A percentile compares a stretch with the other conserved stretches of the same genome.
Evolutionary conservation across 1,140 invertebrate genomes (phyloP).

Genomic region (Lithobius niger): DNA sequence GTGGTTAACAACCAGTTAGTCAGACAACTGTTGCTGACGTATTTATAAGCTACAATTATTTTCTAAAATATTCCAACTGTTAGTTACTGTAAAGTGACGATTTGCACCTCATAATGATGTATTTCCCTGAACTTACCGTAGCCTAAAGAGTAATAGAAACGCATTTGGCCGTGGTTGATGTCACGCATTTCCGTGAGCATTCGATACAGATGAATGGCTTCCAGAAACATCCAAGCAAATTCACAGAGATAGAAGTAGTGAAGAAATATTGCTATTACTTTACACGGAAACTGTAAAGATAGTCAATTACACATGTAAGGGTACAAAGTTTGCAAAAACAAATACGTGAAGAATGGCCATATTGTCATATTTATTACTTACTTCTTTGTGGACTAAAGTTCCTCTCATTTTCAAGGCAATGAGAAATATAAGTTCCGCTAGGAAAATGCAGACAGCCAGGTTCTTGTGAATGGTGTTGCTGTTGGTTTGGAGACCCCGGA

Average conservation of each 20-base stretch:
- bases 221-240: slow-evolving; percentile 82
- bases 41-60: no score
- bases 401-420: slow-evolving; percentile 65
- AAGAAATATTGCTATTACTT: slow-evolving; percentile 74
- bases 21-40: no score
- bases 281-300: slow-evolving; percentile 56
- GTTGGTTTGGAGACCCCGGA: slow-evolving; percentile 68
- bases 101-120: not conserved
- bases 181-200: slow-evolving; percentile 92
- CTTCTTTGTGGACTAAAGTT: slow-evolving; percentile 45
- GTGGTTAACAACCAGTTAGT: no score
- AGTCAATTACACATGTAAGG: not conserved
- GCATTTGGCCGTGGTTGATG: slow-evolving; percentile 88
- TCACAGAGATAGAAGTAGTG: slow-evolving; percentile 84
- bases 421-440: slow-evolving; percentile 71
- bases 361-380: slow-evolving; percentile 20
- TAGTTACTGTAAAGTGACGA: no score
- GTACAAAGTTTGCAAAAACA: no score
- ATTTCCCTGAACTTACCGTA: slow-evolving; percentile 45
- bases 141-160: slow-evolving; percentile 86
- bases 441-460: slow-evolving; percentile 72
- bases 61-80: no score
- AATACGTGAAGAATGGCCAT: no score
- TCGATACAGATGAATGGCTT: slow-evolving; percentile 80
- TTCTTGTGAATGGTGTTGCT: slow-evolving; percentile 91